Conservation (phyloP, 2,888 invertebrate species). For the Rhagium mordax region DNA sequence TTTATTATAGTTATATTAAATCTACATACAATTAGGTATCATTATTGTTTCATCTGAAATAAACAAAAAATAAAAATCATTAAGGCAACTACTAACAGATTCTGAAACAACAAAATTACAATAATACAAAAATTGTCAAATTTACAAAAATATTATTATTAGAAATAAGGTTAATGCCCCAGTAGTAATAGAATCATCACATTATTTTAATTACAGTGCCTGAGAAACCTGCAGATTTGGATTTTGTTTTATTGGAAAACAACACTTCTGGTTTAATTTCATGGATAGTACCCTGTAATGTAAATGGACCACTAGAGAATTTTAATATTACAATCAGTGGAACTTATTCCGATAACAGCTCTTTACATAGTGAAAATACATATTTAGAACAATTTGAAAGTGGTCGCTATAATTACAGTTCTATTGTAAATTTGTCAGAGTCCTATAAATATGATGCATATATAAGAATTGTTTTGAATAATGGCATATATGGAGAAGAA, state of each 20-base stretch:
- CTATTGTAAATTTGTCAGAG: slow-evolving; percentile 2
- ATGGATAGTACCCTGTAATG: slow-evolving; percentile 37
- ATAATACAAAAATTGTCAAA: too few species aligned
- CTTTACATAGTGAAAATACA: not conserved
- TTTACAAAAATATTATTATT: too few species aligned
- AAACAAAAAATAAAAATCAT: too few species aligned
- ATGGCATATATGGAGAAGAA: slow-evolving; percentile 21
- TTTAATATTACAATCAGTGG: not conserved
- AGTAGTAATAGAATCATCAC: too few species aligned
- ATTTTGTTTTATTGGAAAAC: not conserved
- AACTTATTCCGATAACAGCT: slow-evolving; percentile 29
- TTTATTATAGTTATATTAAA: too few species aligned
- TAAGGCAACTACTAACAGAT: too few species aligned
- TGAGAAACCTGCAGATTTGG: slow-evolving; percentile 23
- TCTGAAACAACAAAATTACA: too few species aligned
- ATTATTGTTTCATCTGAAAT: too few species aligned
- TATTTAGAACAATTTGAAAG: not conserved
- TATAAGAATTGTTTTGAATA: slow-evolving; percentile 24
- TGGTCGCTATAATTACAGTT: not conserved
- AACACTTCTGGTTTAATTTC: slow-evolving; percentile 18
- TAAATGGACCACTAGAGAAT: slow-evolving; percentile 30
- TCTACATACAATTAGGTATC: too few species aligned
- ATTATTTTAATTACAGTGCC: slow-evolving; percentile 30
- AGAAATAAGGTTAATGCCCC: too few species aligned
- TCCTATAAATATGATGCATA: slow-evolving; percentile 30